A percentile compares a stretch with the other conserved stretches of the same genome.
These are phyloP conservation scores for Vidua macroura DNA, from an alignment of 2,113 vertebrate species.

Conservation along the genomic window DNA sequence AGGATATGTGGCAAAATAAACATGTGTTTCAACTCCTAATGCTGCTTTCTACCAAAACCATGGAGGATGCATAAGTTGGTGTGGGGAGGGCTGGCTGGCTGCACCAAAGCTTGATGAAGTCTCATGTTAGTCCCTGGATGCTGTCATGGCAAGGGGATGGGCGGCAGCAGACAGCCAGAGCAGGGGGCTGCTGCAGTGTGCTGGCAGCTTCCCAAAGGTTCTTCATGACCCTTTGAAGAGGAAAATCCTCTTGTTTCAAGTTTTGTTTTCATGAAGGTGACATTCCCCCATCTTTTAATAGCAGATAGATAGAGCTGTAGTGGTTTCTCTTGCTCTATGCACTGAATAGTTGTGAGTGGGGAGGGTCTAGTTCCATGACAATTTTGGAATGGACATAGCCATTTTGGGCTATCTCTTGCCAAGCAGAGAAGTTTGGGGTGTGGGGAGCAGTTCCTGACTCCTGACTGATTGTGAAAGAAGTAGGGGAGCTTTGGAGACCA, in stretches of 20 bases:
- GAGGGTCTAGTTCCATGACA: not conserved
- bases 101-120: not conserved
- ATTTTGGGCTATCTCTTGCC: not conserved
- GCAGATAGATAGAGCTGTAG: not conserved
- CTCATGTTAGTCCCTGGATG: rapidly evolving
- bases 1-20: conserved; percentile 38
- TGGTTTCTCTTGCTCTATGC: not conserved
- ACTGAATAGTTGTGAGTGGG: not conserved
- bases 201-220: not conserved
- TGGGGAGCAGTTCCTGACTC: not conserved
- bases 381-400: not conserved
- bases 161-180: not conserved
- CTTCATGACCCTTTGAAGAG: not conserved
- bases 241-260: not conserved
- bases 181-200: not conserved
- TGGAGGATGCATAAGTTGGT: not conserved
- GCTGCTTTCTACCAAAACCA: not conserved
- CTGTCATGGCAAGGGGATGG: not conserved
- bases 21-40: not conserved
- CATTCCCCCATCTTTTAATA: rapidly evolving
- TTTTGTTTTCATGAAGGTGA: not conserved
- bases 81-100: not conserved
- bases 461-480: not conserved
- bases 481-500: not conserved
- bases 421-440: not conserved